Base-by-base conservation (phyloP, 2,797 vertebrate genomes). In the Propithecus deckenii region DNA sequence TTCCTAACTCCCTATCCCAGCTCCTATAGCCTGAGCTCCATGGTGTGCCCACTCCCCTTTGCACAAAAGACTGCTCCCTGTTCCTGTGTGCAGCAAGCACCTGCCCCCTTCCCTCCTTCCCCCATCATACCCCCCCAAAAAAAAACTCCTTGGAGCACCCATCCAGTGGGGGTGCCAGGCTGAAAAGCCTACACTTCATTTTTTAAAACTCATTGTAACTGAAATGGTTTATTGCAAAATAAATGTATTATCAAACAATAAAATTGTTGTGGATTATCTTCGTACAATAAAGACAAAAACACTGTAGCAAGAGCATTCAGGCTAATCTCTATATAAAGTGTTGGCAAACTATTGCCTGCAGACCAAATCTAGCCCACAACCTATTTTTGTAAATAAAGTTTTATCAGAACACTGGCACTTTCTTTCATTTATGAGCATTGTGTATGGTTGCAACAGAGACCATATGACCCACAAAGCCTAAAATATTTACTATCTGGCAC, bases 161-260 rank as follows among this genome's bases (percentile, higher is more conserved):
- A 95, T 86, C 91, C 79, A 25, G 91, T 86, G 95, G 91, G 88
- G 96, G 95, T 96, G 86, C 97, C 91, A 91, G 83, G 92, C 95
- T 91, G 71, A 52, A 90, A 76, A 88, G 80, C 71, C 30, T 59
- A 35, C 9, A 52, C 14, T 92, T 91, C 32, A 22, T 52, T 90
- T 76, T 81, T 65, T 28, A 52, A 38, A 59, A 41, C 50, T 84
- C 72, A 61, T 46, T 25, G 48, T 43, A 90, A 94, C 14, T 71
- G 22, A 96, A 96, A 87, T 20, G 10, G 28, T 84, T 95, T 80
- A 76, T 69, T 93, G 10, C 18, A 81, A 96, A 96, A 94, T 87
- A 75, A 85, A 94, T 63, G 30, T 13, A 71, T 74, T 55, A 63
- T n/a, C 28, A 88, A 95, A 57, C 38, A 80, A 71, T 91, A 93